Percentiles rank a stretch among this genome's conserved stretches.
These are phyloP conservation scores for Dastarcus helophoroides DNA, from an alignment of 2,888 invertebrate genomes.

Conservation along the genomic window DNA sequence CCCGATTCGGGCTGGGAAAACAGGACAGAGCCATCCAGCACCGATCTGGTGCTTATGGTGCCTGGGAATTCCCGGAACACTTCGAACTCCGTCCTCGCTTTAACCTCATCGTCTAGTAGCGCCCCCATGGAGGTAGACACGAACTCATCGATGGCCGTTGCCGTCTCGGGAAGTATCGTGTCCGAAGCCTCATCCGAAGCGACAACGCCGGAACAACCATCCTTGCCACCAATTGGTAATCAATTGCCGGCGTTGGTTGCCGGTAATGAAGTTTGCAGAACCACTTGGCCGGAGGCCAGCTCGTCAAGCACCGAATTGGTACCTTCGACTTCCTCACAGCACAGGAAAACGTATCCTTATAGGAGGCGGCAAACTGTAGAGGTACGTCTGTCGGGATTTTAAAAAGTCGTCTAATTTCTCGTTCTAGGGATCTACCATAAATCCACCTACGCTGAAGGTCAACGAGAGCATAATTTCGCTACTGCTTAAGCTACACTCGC, in stretches of 20 bases:
- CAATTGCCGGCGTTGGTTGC: slow-evolving; percentile 30
- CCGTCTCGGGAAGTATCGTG: no score
- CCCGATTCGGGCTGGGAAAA: slow-evolving; percentile 13
- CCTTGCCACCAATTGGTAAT: slow-evolving; percentile 20
- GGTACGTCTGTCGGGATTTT: slow-evolving; percentile 15
- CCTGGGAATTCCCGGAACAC: no score
- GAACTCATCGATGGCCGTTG: no score
- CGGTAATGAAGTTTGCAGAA: slow-evolving; percentile 29
- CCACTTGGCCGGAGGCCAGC: slow-evolving; percentile 17
- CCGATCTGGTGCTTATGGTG: slow-evolving; percentile 18
- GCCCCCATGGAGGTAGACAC: no score
- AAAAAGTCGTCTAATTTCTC: slow-evolving; percentile 4
- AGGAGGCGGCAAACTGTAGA: slow-evolving; percentile 26
- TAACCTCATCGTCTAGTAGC: no score
- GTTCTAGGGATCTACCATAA: slow-evolving; percentile 22
- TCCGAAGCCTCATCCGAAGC: no score
- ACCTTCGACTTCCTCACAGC: slow-evolving; percentile 33
- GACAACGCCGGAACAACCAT: slow-evolving; percentile 14
- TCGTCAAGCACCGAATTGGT: slow-evolving; percentile 31
- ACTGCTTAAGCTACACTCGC: slow-evolving; percentile 82
- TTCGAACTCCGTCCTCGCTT: no score
- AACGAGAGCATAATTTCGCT: slow-evolving; percentile 86
- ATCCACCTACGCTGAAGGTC: slow-evolving; percentile 38
- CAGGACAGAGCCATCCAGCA: slow-evolving; percentile 9
- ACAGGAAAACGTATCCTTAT: slow-evolving; percentile 20